Evolutionary conservation across 2,888 invertebrate genomes (phyloP).

Genomic region (Carabus problematicus): DNA sequence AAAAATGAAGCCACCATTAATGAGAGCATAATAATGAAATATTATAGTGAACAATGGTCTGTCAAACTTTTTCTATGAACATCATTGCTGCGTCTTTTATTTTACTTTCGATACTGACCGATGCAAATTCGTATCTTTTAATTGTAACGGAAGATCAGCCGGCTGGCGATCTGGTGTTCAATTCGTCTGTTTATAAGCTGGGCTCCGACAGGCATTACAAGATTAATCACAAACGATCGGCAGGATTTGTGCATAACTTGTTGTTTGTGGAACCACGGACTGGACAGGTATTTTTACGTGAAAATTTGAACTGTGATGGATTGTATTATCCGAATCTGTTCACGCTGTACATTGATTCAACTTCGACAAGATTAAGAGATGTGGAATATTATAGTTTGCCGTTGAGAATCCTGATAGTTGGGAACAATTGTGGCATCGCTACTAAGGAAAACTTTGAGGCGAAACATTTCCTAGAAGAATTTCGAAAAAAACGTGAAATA

Average conservation of each 20-base stretch:
- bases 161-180: slow-evolving; percentile 74
- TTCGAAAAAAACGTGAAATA: slow-evolving; percentile 65
- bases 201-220: slow-evolving; percentile 81
- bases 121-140: slow-evolving; percentile 52
- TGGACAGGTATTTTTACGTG: slow-evolving; percentile 77
- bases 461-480: slow-evolving; percentile 25
- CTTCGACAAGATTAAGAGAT: slow-evolving; percentile 77
- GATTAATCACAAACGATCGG: slow-evolving; percentile 81
- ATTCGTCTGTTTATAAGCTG: slow-evolving; percentile 80
- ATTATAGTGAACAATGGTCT: slow-evolving; percentile 24
- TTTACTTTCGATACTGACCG: slow-evolving; percentile 12
- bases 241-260: slow-evolving; percentile 81
- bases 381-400: slow-evolving; percentile 86
- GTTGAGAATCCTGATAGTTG: slow-evolving; percentile 76
- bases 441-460: slow-evolving; percentile 61
- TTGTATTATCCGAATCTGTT: slow-evolving; percentile 84
- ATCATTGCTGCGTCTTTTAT: background rate
- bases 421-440: slow-evolving; percentile 72
- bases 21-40: slow-evolving; percentile 31
- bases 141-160: slow-evolving; percentile 58
- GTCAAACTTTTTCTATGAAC: slow-evolving; percentile 45
- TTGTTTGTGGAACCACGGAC: slow-evolving; percentile 76
- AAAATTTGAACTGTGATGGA: slow-evolving; percentile 78
- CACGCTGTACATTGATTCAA: slow-evolving; percentile 86
- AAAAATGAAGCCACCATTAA: slow-evolving; percentile 32